phyloP scores from a whole-genome alignment of 1,140 invertebrate genomes.

The Pogonomyrmex barbatus region DNA sequence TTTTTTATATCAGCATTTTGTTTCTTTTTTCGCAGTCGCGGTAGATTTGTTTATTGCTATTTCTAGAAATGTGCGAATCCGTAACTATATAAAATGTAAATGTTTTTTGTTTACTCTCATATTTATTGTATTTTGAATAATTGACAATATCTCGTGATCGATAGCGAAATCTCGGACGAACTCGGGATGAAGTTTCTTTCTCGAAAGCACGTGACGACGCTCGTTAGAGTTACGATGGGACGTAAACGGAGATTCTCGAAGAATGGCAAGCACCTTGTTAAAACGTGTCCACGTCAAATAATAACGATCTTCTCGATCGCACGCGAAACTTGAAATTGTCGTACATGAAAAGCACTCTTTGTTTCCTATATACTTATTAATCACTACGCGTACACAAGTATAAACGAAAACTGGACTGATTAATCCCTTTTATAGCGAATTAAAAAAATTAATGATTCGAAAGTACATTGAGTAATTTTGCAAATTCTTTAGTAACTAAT shows the following conservation, averaged over 20 bases:
- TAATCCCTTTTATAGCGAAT: background rate
- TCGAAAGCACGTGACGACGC: slow-evolving; percentile 15
- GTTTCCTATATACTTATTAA: slow-evolving; percentile 18
- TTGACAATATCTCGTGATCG: slow-evolving; percentile 16
- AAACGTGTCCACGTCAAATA: slow-evolving; percentile 67
- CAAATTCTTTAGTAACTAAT: background rate
- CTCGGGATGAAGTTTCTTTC: background rate
- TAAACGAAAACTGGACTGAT: background rate
- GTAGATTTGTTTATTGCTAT: background rate
- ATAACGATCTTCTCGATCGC: slow-evolving; percentile 66
- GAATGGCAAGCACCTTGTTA: slow-evolving; percentile 68
- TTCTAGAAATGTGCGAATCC: background rate
- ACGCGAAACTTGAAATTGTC: slow-evolving; percentile 65
- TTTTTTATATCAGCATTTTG: background rate
- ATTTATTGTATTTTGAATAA: slow-evolving; percentile 11
- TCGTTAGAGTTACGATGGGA: slow-evolving; percentile 63
- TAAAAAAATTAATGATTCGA: background rate
- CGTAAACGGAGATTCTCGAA: slow-evolving; percentile 67
- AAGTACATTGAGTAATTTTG: background rate
- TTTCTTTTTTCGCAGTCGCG: background rate
- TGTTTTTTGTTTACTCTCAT: background rate
- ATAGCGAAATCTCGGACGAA: slow-evolving; percentile 19
- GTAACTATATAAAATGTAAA: background rate
- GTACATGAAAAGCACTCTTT: slow-evolving; percentile 1
- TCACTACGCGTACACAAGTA: background rate